Evolutionary conservation across 1,140 invertebrate species (phyloP), one percentile per base, ranked within the genome.

Genomic region (Drosophila elegans): DNA sequence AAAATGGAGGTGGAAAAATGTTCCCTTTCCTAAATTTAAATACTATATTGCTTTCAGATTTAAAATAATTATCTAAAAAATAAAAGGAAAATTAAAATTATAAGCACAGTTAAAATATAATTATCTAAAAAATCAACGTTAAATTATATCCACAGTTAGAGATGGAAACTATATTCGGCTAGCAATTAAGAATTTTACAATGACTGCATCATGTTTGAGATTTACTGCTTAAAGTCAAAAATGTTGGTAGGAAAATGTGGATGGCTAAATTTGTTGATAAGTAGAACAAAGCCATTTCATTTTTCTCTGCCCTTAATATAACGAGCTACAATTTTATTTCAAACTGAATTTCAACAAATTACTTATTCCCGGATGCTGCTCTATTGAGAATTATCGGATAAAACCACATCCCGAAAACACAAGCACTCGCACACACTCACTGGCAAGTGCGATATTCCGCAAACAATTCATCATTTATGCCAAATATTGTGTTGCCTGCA

Each of bases 391-490:
- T 71, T 49, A 57, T 71, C 64, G 16, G 48, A 71, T 71, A 71
- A 71, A 56, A 29, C 51, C 67, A 69, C 63, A 56, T 25, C 44
- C 25, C 34, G n/a, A 49, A 45, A 21, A 67, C 7, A 36, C 12
- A 55, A 12, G 16, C 51, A 34, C 29, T 36, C 10, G 41, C 53
- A 38, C 51, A 49, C 21, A 11, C 55, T 21, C 48, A 39, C 38
- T 36, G 55, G 38, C 4, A 10, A 16, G 34, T 41, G 49, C 41
- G 54, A 59, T 67, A 32, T 27, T 66, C 42, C 29, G 62, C 73
- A 76, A 42, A 61, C 32, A 74, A 84, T 63, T 74, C 80, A 79
- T 80, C 75, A 84, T 55, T 63, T 60, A 68, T 42, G 46, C 52
- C 57, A 63, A 63, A 76, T 67, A 77, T 68, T 68, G 54, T 77